Evolutionary conservation across 2,113 vertebrate species (phyloP).

Genomic region (Picathartes gymnocephalus): DNA sequence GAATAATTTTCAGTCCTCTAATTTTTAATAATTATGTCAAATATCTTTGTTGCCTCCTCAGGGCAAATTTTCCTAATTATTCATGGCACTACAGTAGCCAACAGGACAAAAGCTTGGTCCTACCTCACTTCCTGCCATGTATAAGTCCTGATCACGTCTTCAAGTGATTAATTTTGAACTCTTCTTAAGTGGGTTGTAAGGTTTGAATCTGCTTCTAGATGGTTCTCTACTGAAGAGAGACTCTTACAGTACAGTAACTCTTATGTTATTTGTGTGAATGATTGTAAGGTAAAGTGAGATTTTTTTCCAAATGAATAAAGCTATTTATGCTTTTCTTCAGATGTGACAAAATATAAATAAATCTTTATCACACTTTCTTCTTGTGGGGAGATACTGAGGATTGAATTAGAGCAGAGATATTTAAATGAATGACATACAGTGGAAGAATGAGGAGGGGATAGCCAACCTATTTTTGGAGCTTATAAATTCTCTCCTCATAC

Average conservation of each 20-base stretch:
- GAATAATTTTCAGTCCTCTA: background rate
- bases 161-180: background rate
- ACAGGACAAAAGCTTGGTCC: background rate
- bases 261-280: background rate
- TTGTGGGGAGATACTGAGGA: background rate
- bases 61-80: background rate
- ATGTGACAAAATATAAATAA: slow-evolving; percentile 1
- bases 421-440: background rate
- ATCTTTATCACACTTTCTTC: background rate
- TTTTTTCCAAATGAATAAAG: background rate
- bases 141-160: background rate
- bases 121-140: background rate
- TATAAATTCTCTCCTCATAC: background rate
- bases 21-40: background rate
- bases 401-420: background rate
- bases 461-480: background rate
- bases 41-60: background rate
- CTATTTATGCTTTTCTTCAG: background rate
- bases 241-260: background rate
- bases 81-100: background rate
- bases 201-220: background rate
- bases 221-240: background rate
- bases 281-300: background rate
- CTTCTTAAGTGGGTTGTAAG: background rate
- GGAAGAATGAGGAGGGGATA: background rate